A percentile compares a stretch with the other conserved stretches of the same genome.
These are phyloP conservation scores for Vidua macroura DNA, from an alignment of 2,113 vertebrate species.

Conservation along the genomic window DNA sequence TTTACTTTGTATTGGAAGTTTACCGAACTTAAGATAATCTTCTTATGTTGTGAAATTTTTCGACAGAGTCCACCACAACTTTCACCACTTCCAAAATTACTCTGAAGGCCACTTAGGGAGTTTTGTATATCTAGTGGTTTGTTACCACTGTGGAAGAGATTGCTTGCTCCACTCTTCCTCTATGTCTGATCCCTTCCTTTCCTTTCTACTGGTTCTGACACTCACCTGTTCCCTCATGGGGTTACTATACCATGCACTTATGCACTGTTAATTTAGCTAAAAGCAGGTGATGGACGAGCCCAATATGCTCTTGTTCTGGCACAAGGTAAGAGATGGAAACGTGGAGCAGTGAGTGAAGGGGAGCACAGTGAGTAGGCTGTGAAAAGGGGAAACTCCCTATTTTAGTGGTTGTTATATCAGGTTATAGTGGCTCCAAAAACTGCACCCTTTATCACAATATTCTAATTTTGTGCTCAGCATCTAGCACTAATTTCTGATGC, in stretches of 20 bases:
- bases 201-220: not conserved
- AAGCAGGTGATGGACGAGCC: not conserved
- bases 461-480: not conserved
- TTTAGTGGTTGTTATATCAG: not conserved
- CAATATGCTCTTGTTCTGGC: not conserved
- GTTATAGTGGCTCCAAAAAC: not conserved
- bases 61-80: not conserved
- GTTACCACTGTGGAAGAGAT: not conserved
- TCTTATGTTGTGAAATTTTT: not conserved
- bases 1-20: not conserved
- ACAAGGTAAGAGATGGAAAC: not conserved
- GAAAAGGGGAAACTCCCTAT: not conserved
- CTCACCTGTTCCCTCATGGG: not conserved
- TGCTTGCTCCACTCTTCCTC: not conserved
- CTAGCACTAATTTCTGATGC: not conserved
- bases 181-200: not conserved
- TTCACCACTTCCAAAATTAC: not conserved
- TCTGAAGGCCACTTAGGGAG: not conserved
- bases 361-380: not conserved
- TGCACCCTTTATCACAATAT: not conserved
- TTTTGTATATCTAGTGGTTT: not conserved
- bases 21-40: not conserved
- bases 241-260: not conserved
- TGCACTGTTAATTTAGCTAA: not conserved
- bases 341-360: not conserved